Conservation (phyloP, 2,113 vertebrate genomes). For the Bombycilla garrulus region DNA sequence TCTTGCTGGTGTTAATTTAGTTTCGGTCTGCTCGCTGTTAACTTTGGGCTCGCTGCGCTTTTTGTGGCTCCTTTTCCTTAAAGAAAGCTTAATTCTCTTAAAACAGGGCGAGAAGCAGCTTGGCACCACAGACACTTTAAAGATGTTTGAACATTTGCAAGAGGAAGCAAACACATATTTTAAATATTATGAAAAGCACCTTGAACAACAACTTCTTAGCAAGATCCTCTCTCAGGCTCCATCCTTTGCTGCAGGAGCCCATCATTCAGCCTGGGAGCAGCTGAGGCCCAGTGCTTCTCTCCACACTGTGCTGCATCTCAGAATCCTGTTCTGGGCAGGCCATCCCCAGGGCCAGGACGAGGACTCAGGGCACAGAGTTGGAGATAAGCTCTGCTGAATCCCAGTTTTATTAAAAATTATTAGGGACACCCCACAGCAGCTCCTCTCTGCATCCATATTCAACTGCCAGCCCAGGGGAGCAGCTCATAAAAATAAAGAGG, state of each 20-base stretch:
- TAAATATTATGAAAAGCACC: constrained; percentile 36
- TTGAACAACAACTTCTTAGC: constrained; percentile 29
- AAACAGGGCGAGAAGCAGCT: constrained; percentile 49
- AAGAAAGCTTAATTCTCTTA: constrained; percentile 16
- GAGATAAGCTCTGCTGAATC: background rate
- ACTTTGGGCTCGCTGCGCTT: constrained; percentile 23
- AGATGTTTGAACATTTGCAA: constrained; percentile 48
- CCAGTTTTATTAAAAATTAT: background rate
- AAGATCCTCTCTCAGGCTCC: background rate
- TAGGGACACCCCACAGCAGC: background rate
- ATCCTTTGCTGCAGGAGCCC: constrained; percentile 49
- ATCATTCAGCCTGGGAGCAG: background rate
- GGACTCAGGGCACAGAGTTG: background rate
- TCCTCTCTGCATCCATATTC: background rate
- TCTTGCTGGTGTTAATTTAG: constrained; percentile 45
- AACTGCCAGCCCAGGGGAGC: background rate
- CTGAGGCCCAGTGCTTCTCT: constrained; percentile 57
- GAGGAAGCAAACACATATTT: constrained; percentile 36
- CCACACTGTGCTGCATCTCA: constrained; percentile 48
- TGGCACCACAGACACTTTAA: constrained; percentile 36
- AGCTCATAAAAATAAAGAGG: background rate
- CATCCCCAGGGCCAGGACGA: constrained; percentile 8
- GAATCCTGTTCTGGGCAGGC: constrained; percentile 41
- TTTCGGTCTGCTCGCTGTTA: constrained; percentile 37
- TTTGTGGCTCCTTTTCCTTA: constrained; percentile 18